Conservation (phyloP, 35 echinoderm and acorn worm genomes). For the Heliocidaris tuberculata region DNA sequence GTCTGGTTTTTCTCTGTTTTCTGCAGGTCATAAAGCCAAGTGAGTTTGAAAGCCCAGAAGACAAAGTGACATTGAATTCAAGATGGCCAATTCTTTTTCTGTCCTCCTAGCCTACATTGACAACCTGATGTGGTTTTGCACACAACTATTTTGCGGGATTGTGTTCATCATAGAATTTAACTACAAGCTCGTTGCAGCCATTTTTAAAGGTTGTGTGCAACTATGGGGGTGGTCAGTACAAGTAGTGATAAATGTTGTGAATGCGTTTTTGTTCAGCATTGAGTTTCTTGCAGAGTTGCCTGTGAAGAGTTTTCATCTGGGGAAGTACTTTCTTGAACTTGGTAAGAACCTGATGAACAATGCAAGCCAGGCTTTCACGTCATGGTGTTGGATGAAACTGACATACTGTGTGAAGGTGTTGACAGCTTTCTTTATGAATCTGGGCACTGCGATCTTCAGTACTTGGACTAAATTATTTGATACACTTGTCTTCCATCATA, state of each 20-base stretch:
- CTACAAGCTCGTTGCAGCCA: neutral
- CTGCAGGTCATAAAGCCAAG: too few species aligned
- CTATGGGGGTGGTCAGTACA: neutral
- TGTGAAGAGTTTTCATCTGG: neutral
- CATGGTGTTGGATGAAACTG: neutral
- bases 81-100: constrained; percentile 27
- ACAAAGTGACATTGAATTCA: neutral
- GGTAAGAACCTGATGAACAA: neutral
- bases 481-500: neutral
- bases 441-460: neutral
- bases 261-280: neutral
- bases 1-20: too few species aligned
- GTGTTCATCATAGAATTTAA: constrained; percentile 8
- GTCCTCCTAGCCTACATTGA: constrained; percentile 22
- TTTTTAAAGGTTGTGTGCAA: neutral
- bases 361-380: neutral
- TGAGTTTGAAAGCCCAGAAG: neutral
- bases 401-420: neutral
- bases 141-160: neutral
- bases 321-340: neutral
- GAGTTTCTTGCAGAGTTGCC: constrained; percentile 31
- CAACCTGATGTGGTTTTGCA: neutral
- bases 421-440: too few species aligned
- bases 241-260: neutral
- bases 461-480: neutral